These are phyloP conservation scores for Meta bourneti DNA, from an alignment of 2,888 invertebrate species.

Conservation along the genomic window DNA sequence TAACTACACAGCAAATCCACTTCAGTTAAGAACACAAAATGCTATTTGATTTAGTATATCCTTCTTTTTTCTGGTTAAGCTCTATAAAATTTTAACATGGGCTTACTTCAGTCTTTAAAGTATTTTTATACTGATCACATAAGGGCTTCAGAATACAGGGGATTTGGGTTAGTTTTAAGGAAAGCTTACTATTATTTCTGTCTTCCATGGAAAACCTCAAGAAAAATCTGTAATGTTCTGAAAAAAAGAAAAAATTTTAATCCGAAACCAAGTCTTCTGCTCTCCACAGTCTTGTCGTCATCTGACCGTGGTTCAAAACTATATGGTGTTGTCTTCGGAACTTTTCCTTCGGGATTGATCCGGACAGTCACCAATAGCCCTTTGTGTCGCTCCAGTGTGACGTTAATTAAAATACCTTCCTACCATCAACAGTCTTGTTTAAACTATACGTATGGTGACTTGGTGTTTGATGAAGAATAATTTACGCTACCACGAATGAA, in stretches of 20 bases:
- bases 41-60: background rate
- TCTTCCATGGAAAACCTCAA: background rate
- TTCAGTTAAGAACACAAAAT: background rate
- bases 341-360: no score
- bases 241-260: background rate
- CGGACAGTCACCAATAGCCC: no score
- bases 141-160: background rate
- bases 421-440: no score
- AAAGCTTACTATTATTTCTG: background rate
- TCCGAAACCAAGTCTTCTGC: background rate
- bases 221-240: background rate
- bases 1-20: background rate
- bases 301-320: no score
- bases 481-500: no score
- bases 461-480: no score
- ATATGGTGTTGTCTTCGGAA: no score
- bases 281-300: background rate
- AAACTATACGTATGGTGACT: no score
- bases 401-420: no score
- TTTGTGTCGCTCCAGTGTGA: no score
- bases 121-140: background rate
- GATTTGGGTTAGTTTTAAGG: background rate
- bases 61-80: background rate
- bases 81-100: background rate
- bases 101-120: background rate